Evolutionary conservation across 2,888 invertebrate genomes (phyloP), one percentile per base, ranked within the genome.

Genomic region (Dasypolia templi): DNA sequence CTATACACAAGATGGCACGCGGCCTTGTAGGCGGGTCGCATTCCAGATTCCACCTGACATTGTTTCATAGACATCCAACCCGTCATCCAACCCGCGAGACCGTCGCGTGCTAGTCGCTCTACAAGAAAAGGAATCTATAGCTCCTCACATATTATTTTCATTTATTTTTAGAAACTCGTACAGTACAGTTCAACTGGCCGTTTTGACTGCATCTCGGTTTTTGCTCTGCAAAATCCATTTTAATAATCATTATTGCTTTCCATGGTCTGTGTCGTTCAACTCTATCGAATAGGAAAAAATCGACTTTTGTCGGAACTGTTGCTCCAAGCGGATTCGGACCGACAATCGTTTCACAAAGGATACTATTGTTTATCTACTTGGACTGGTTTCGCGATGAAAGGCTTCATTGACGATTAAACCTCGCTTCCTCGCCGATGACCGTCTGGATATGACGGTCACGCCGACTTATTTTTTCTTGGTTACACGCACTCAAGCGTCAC

Each of bases 1-100:
- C 85, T 85, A 87, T 85, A 73, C 77, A 83, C 86, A 88, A 89
- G 92, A 91, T 90, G 93, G 91, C 89, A 88, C 90, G 91, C 92
- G 94, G 93, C 94, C 94, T 94, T 94, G 95, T 94, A 93, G 94
- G 93, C 94, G 95, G 95, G 93, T 94, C 94, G 92, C 95, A 95
- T 95, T 95, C 95, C 95, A 91, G 91, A 93, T 91, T 92, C 93
- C 94, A 93, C 92, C 92, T 93, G 93, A 94, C 94, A 94, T 94
- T 94, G 94, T 95, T 94, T 89, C 89, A 90, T 89, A 88, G 86
- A 84, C 76, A 81, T 79, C 81, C 78, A 87, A 86, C n/a, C n/a
- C n/a, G n/a, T n/a, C n/a, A n/a, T n/a, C n/a, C n/a, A n/a, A n/a
- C n/a, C n/a, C 87, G 82, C 87, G 81, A 85, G 81, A 85, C 79